phyloP scores from a whole-genome alignment of 2,797 vertebrate species.

The Leucoraja ocellata region DNA sequence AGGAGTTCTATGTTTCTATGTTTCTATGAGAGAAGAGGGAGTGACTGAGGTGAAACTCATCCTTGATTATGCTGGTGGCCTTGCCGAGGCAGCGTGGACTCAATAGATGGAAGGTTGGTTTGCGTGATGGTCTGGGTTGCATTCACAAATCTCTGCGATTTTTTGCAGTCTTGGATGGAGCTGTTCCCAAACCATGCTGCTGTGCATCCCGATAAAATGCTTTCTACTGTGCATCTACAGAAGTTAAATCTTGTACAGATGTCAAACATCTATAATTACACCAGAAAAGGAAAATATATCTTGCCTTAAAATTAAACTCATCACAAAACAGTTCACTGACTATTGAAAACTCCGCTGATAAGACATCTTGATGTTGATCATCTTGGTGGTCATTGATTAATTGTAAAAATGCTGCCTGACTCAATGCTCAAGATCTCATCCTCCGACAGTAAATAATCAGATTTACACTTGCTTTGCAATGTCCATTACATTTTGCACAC shows the following conservation, averaged over 20 bases:
- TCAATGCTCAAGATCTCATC: neutral
- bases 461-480: neutral
- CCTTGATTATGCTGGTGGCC: no score
- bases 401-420: neutral
- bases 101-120: no score
- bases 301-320: neutral
- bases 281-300: neutral
- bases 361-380: neutral
- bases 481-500: neutral
- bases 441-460: neutral
- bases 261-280: neutral
- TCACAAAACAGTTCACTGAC: neutral
- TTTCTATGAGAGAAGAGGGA: no score
- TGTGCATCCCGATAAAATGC: no score
- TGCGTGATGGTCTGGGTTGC: no score
- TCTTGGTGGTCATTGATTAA: neutral
- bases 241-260: neutral
- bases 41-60: no score
- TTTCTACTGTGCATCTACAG: no score
- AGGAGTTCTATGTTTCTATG: no score
- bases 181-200: no score
- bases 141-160: no score
- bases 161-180: no score
- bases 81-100: no score
- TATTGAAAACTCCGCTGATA: neutral